Conservation (phyloP, 2,113 vertebrate species). For the Lampris megalopsis region DNA sequence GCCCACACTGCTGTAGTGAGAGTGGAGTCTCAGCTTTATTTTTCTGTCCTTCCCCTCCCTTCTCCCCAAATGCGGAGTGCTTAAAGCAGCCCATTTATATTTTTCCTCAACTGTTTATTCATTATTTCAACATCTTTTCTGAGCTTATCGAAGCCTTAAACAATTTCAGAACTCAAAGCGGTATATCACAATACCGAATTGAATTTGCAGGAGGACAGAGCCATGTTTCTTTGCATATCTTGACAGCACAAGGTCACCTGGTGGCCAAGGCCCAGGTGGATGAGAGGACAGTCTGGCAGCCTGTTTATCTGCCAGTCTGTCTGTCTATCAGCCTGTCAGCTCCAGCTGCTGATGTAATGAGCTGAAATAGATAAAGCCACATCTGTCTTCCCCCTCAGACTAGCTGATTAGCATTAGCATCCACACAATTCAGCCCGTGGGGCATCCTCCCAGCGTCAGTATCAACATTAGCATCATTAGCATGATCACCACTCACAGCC, state of each 20-base stretch:
- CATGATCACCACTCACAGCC: slow-evolving; percentile 63
- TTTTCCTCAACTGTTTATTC: no score
- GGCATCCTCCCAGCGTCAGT: slow-evolving; percentile 54
- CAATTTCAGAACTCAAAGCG: not conserved
- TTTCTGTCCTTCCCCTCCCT: no score
- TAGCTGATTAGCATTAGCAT: slow-evolving; percentile 70
- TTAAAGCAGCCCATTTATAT: no score
- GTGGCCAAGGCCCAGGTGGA: slow-evolving; percentile 17
- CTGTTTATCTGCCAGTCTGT: slow-evolving; percentile 19
- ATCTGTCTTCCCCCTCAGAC: slow-evolving; percentile 54
- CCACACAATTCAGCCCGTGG: slow-evolving; percentile 43
- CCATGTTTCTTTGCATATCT: not conserved
- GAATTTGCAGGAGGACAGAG: not conserved
- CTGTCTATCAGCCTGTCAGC: slow-evolving; percentile 37
- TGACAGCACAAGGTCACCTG: slow-evolving; percentile 4
- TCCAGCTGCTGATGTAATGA: slow-evolving; percentile 59
- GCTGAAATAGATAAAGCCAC: slow-evolving; percentile 68
- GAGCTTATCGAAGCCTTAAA: not conserved
- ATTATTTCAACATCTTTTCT: no score
- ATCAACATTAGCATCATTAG: slow-evolving; percentile 56
- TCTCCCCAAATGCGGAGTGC: no score
- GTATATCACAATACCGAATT: no score
- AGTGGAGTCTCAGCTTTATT: no score
- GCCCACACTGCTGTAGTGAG: not conserved
- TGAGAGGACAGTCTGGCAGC: slow-evolving; percentile 3